Base-by-base conservation (phyloP, 2,888 invertebrate genomes). In the Keiferia lycopersicella region DNA sequence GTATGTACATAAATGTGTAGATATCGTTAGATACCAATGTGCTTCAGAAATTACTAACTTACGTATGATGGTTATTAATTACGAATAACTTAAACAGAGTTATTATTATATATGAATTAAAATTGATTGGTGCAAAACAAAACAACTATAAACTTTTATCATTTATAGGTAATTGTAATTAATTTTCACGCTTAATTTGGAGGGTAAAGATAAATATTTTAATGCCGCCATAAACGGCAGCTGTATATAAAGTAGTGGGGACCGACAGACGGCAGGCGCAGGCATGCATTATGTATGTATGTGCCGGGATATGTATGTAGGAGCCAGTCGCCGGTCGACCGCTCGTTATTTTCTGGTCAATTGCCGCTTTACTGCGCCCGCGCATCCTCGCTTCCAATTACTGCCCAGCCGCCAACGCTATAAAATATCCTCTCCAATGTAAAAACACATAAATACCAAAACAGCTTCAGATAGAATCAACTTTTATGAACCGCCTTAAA, bases 261-360 rank as follows among this genome's bases (percentile, higher is more conserved):
- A 26, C 30, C n/a, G 26, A 8, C 56, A 34, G 34, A n/a, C 12
- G 30, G 30, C 20, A 10, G 10, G 34, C 34, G 8, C 8, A 34
- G 3, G 45, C 16, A 51, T 20, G 20, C n/a, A n/a, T 4, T 26
- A 26, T 26, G 26, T 26, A 34, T 34, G 45, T 45, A 51, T 51
- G 22, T 51, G 22, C 51, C 20, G 12, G 56, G 81, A 83, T 83
- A 80, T 85, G 84, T 75, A 71, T 26, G 75, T 72, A 68, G 78
- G 79, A 45, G 45, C 45, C 45, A 6, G 45, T 45, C 45, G 1
- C 11, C 20, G 51, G 14, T 22, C 80, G 75, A 84, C 80, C 81
- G 87, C 91, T 91, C 87, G 91, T 91, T 91, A 91, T 91, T 91
- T 91, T 91, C 91, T 91, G 91, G 91, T 91, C 91, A 88, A 91